Base-by-base conservation (phyloP, 2,888 invertebrate genomes). In the Tricholauxania praeusta region DNA sequence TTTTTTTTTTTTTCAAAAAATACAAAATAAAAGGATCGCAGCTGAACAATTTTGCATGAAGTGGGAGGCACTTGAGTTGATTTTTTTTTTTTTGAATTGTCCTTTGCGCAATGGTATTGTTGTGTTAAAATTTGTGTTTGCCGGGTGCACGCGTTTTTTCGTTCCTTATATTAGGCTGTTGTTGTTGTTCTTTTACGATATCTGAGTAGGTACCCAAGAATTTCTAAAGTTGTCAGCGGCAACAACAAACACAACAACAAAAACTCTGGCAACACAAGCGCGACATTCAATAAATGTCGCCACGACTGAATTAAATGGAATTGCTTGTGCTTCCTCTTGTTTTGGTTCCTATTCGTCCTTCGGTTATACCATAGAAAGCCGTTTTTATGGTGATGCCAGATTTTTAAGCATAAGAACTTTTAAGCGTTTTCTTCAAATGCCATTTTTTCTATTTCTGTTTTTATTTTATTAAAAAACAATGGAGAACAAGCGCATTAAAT, bases 31-130 rank as follows among this genome's bases (percentile, higher is more conserved):
- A 68, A 68, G 55, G 59, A 49, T 49, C n/a, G 17, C 59, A 59
- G 63, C 39, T 63, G 69, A 70, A 47, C 22, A 22, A 47, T 59
- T 22, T 32, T 48, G 12, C 51, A 28, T 64, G 4, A 52, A 28
- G 59, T 69, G 68, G 68, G 68, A 69, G 68, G 57, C 68, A 57
- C 68, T 69, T 57, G 55, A 68, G 67, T 49, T 22, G 12, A 49
- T 59, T 51, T 6, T 59, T 48, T 17, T 65, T 28, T 15, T 15
- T 51, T 67, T 39, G 47, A 14, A 8, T 63, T 63, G 49, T n/a
- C 57, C 28, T 19, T 22, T 53, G n/a, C n/a, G n/a, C 12, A 19
- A 22, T n/a, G 12, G 12, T 57, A 28, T 19, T 57, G n/a, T 19
- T 19, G 19, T 19, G 28, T 28, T 28, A 28, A 28, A 28, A 28